phyloP scores from a whole-genome alignment of 1,140 invertebrate species.

The Drosophila asahinai region DNA sequence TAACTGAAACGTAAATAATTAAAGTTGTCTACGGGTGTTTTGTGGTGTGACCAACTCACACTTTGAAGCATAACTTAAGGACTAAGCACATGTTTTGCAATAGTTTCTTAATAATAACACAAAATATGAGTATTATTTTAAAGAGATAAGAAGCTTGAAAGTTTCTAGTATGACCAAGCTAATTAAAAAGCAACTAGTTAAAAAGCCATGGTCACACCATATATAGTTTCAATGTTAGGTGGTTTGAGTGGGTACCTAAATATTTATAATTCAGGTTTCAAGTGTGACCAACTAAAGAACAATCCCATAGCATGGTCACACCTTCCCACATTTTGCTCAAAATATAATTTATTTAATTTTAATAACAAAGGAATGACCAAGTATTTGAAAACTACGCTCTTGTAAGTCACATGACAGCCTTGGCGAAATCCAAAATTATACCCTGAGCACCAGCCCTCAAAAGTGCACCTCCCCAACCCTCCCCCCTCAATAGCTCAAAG shows the following conservation, averaged over 20 bases:
- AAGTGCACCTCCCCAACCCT: not conserved
- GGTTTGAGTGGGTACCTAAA: no score
- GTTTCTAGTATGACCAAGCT: not conserved
- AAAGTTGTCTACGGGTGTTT: no score
- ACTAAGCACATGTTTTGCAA: not conserved
- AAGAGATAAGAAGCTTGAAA: no score
- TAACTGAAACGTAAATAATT: not conserved
- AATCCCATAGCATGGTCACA: not conserved
- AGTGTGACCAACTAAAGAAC: no score
- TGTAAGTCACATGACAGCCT: not conserved
- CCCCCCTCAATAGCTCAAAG: not conserved
- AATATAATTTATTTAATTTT: not conserved
- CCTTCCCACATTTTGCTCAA: not conserved
- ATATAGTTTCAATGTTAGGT: not conserved
- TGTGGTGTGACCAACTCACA: not conserved
- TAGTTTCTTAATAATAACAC: not conserved
- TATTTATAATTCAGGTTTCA: rapidly evolving
- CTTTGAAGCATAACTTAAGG: not conserved
- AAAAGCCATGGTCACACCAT: not conserved
- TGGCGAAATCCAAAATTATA: slow-evolving; percentile 17
- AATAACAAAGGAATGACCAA: not conserved
- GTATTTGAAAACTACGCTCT: not conserved
- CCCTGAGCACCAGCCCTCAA: slow-evolving; percentile 6
- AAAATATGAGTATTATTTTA: no score
- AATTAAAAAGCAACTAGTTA: not conserved